Conservation (phyloP, 2,113 vertebrate genomes). For the Thryonomys swinderianus region DNA sequence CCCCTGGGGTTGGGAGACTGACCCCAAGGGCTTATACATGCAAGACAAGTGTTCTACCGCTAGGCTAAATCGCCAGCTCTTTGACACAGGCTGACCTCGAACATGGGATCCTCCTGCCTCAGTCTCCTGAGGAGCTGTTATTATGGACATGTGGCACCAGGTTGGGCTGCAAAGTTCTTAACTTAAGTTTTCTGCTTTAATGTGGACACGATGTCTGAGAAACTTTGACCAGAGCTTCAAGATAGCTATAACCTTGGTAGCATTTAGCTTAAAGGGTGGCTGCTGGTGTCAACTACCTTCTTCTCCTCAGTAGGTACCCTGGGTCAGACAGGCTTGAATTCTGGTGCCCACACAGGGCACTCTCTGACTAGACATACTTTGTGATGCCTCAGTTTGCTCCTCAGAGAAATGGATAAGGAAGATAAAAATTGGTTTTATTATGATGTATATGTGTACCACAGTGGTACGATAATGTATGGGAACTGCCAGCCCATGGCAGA, state of each 20-base stretch:
- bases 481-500: neutral
- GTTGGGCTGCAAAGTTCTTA: neutral
- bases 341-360: neutral
- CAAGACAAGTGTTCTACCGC: neutral
- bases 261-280: neutral
- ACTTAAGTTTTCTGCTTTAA: neutral
- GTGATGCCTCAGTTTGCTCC: constrained; percentile 12
- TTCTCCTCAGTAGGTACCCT: neutral
- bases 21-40: neutral
- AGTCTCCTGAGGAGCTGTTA: neutral
- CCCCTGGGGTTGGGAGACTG: neutral
- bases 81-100: neutral
- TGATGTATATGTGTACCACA: neutral
- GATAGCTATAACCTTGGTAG: neutral
- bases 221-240: neutral
- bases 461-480: neutral
- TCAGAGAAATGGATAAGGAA: neutral
- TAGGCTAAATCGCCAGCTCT: neutral
- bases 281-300: neutral
- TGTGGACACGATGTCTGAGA: neutral
- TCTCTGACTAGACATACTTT: neutral
- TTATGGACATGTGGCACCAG: neutral
- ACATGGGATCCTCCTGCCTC: neutral
- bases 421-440: neutral
- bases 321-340: neutral